These are phyloP conservation scores for Drosophila pegasa DNA, from an alignment of 2,888 invertebrate genomes.

Conservation along the genomic window DNA sequence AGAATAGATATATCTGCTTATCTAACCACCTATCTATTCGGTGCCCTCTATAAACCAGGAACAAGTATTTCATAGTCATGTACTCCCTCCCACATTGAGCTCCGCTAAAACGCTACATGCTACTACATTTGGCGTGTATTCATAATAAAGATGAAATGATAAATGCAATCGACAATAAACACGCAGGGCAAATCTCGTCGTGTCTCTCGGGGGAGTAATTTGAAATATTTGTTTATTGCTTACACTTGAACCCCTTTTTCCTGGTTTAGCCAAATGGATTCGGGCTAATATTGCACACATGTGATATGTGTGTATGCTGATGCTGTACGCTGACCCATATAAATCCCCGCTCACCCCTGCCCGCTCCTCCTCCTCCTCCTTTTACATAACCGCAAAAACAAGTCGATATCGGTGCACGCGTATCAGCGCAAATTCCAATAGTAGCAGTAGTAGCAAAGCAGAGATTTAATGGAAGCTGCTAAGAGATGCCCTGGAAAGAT, in stretches of 20 bases:
- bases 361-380: neutral
- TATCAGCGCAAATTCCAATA: conserved; percentile 12
- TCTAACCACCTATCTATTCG: too few species aligned
- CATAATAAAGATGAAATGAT: conserved; percentile 26
- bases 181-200: conserved; percentile 7
- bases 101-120: too few species aligned
- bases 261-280: conserved; percentile 10
- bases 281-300: conserved; percentile 9
- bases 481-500: neutral
- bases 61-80: neutral
- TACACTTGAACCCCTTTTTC: conserved; percentile 6
- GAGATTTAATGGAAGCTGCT: neutral
- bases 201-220: conserved; percentile 51
- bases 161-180: conserved; percentile 17
- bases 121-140: neutral
- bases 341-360: neutral
- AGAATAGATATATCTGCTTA: too few species aligned
- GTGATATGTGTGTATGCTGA: conserved; percentile 5
- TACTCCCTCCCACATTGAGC: too few species aligned
- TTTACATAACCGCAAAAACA: conserved; percentile 8
- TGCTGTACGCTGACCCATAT: conserved; percentile 4
- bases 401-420: conserved; percentile 17
- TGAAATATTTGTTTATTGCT: conserved; percentile 42
- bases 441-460: neutral
- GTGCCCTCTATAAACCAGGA: too few species aligned